Percentiles rank a stretch among this genome's conserved stretches.
These are phyloP conservation scores for Lampropteryx suffumata DNA, from an alignment of 2,888 invertebrate species.

Conservation along the genomic window DNA sequence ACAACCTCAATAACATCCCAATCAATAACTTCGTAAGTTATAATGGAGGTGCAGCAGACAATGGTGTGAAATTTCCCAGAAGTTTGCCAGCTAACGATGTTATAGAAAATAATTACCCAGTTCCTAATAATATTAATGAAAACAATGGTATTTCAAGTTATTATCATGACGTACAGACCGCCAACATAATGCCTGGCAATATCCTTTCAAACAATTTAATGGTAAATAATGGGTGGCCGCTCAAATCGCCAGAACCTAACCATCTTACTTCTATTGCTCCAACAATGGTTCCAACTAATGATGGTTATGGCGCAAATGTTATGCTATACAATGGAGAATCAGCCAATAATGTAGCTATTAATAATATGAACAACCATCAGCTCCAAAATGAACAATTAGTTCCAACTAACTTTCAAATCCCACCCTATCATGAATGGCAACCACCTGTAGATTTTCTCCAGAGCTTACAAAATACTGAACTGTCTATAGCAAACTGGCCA, in stretches of 20 bases:
- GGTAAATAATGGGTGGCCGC: conserved; percentile 20
- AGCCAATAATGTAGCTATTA: not conserved
- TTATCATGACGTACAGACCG: conserved; percentile 3
- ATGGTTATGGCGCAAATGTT: not conserved
- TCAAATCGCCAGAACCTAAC: conserved; percentile 7
- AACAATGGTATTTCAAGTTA: conserved; percentile 8
- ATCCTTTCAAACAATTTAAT: not conserved
- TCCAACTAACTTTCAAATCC: not conserved
- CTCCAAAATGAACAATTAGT: not conserved
- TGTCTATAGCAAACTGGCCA: not conserved
- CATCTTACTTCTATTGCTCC: not conserved
- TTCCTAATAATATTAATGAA: conserved; percentile 7
- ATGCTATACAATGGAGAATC: not conserved
- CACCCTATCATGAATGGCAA: not conserved
- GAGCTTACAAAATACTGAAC: conserved; percentile 1
- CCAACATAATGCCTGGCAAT: not conserved
- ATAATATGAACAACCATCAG: not conserved
- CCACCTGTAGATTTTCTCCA: conserved; percentile 1
- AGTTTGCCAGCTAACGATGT: conserved; percentile 12
- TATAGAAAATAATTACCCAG: conserved; percentile 6
- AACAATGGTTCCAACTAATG: not conserved
- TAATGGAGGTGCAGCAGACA: conserved; percentile 9
- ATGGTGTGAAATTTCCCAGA: conserved; percentile 14
- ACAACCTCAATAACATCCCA: not conserved
- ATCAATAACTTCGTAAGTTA: conserved; percentile 3